A percentile compares a stretch with the other conserved stretches of the same genome.
phyloP scores from a whole-genome alignment of 1,140 invertebrate genomes.

The Drosophila baimaii region DNA sequence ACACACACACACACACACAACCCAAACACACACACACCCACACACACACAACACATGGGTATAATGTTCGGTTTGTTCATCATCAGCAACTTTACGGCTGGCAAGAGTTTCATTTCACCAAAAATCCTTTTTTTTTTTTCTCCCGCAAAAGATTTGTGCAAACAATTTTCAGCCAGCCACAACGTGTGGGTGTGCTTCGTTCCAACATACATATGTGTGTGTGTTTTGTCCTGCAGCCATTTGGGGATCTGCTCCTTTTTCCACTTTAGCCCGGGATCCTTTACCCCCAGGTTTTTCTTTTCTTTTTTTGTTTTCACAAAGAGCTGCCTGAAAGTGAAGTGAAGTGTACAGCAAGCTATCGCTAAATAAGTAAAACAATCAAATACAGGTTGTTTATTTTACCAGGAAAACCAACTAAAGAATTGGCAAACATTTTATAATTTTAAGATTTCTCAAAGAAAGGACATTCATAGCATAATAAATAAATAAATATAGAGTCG shows the following conservation, averaged over 20 bases:
- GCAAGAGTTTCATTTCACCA: slow-evolving; percentile 39
- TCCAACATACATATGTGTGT: background rate
- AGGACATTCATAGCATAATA: background rate
- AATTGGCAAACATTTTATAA: background rate
- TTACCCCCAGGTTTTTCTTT: slow-evolving; percentile 16
- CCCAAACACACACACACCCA: slow-evolving; percentile 3
- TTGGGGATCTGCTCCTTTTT: slow-evolving; percentile 39
- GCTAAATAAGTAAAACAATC: slow-evolving; percentile 6
- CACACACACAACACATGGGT: slow-evolving; percentile 7
- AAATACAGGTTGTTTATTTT: background rate
- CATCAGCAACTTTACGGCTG: slow-evolving; percentile 40
- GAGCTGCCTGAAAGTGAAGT: slow-evolving; percentile 43
- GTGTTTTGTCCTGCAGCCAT: slow-evolving; percentile 40
- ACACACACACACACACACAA: slow-evolving; percentile 7
- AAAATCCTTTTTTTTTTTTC: slow-evolving; percentile 13
- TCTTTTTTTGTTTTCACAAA: slow-evolving; percentile 16
- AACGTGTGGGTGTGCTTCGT: slow-evolving; percentile 11
- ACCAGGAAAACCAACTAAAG: background rate
- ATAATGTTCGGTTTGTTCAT: slow-evolving; percentile 29
- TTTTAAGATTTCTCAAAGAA: too few species aligned
- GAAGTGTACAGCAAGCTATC: slow-evolving; percentile 26
- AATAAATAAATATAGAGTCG: background rate
- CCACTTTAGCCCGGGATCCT: slow-evolving; percentile 17
- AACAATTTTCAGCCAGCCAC: slow-evolving; percentile 45
- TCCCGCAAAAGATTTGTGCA: slow-evolving; percentile 43